Percentiles rank a stretch among this genome's conserved stretches.
phyloP scores from a whole-genome alignment of 2,888 invertebrate species.

The Lasioglossum pauxillum region DNA sequence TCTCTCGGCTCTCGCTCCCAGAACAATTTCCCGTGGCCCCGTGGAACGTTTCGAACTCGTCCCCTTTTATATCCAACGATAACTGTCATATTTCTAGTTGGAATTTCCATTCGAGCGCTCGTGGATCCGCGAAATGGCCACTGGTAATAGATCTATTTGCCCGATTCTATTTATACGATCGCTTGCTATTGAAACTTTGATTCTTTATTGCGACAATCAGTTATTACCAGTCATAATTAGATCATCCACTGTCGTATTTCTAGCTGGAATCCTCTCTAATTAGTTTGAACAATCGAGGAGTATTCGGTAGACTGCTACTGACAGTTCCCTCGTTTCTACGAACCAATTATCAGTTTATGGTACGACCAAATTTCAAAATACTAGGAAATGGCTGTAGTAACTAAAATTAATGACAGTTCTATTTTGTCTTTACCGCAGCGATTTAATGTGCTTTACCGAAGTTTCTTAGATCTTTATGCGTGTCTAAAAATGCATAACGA shows the following conservation, averaged over 20 bases:
- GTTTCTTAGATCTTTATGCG: no score
- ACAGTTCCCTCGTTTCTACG: not conserved
- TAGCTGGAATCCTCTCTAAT: not conserved
- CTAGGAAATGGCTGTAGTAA: no score
- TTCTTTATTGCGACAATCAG: not conserved
- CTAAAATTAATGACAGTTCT: not conserved
- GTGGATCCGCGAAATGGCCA: not conserved
- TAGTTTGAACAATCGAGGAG: not conserved
- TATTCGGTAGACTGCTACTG: not conserved
- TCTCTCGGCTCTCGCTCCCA: not conserved
- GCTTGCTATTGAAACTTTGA: not conserved
- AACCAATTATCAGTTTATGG: not conserved
- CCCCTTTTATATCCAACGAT: slow-evolving; percentile 6
- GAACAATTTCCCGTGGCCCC: slow-evolving; percentile 16
- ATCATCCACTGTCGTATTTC: not conserved
- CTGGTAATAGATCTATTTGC: not conserved
- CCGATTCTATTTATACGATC: not conserved
- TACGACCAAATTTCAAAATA: no score
- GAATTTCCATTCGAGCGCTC: not conserved
- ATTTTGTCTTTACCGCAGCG: no score
- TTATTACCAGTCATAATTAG: not conserved
- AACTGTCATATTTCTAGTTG: not conserved
- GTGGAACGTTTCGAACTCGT: not conserved
- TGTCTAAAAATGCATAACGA: no score
- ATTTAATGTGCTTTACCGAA: no score